Evolutionary conservation across 53 echinoderm and acorn worm species (phyloP), one percentile per base, ranked within the genome.

Genomic region (Echinarachnius parma): DNA sequence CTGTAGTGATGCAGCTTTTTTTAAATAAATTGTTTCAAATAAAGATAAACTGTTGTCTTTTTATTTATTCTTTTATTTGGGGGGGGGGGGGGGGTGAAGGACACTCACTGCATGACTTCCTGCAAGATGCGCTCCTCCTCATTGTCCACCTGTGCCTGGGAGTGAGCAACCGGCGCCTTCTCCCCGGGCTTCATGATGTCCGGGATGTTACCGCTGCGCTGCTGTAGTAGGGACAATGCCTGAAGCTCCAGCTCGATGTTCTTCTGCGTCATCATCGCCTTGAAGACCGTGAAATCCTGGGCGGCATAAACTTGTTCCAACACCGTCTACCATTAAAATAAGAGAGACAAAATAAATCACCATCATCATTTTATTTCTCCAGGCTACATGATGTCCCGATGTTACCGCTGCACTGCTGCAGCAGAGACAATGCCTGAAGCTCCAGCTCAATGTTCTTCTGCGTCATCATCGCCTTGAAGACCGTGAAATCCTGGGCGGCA

Each of bases 401-500:
- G 23, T 87, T 48, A 24, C 95, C 95, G 49, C 78, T 80, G 0
- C 95, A 74, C 28, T 81, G 77, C 76, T 94, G 95, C 32, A 94
- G 84, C 55, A 90, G 50, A 25, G 64, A 62, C 49, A 94, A 47
- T 4, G 90, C 95, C 63, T 94, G 95, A 11, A 94, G 82, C 72
- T 94, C 95, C 57, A 94, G 63, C 25, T 94, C 95, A 22, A 94
- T 68, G 20, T 94, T 94, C 71, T 85, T 84, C 45, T 84, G 84
- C 29, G 91, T 87, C 95, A 94, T 94, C 87, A 94, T 84, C 4
- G 79, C 58, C 69, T 94, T 94, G 66, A 94, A 94, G 70, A 90
- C 61, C 8, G 75, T 57, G 67, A 86, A 90, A 53, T 87, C 79
- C 37, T 90, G 76, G 4, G 95, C 90, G 1, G 95, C 95, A 32